phyloP scores from a whole-genome alignment of 2,113 vertebrate species.

The Acinonyx jubatus region DNA sequence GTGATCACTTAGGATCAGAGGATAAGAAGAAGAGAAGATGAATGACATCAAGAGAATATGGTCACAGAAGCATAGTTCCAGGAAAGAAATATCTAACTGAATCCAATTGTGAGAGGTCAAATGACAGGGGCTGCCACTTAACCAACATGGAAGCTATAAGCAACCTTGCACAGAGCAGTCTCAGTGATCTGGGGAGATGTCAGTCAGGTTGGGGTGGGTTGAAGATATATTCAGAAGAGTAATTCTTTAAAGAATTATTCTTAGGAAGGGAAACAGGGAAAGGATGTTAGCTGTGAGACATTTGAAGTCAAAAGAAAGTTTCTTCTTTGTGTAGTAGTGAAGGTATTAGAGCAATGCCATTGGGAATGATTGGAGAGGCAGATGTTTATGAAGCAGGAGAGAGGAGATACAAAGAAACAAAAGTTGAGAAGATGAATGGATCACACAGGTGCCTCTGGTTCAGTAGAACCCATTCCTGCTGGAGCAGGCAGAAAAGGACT shows the following conservation, averaged over 20 bases:
- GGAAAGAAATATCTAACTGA: background rate
- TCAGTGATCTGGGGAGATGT: background rate
- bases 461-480: background rate
- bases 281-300: background rate
- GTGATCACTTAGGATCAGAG: background rate
- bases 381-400: background rate
- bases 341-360: background rate
- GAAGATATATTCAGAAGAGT: background rate
- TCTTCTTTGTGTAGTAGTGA: background rate
- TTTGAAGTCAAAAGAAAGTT: background rate
- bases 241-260: background rate
- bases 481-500: background rate
- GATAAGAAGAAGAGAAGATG: background rate
- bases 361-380: background rate
- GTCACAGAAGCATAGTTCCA: background rate
- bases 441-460: background rate
- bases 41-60: background rate
- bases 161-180: background rate
- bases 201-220: background rate
- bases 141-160: background rate
- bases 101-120: background rate
- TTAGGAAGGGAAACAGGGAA: background rate
- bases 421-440: background rate
- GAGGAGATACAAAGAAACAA: background rate
- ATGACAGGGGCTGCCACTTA: background rate